Conservation (phyloP, 2,113 vertebrate species). For the Bos taurus region ARS-UCD2.0 NC_037332.1:101616001-101616500, state of each 20-base stretch:
- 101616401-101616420: not conserved
- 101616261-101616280: not conserved
- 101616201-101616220: not conserved
- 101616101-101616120: not conserved
- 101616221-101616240: not conserved
- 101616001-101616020: not conserved
- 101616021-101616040: not conserved
- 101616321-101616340: not conserved
- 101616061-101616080: not conserved
- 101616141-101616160: not conserved
- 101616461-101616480: not conserved
- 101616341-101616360: not conserved
- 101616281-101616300: not conserved
- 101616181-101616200: not conserved
- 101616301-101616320: not conserved
- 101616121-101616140: not conserved
- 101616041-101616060: not conserved
- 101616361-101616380: not conserved
- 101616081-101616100: not conserved
- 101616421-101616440: not conserved
- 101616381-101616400: not conserved
- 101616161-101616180: not conserved
- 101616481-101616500: not conserved
- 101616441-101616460: not conserved
- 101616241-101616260: not conserved